Evolutionary conservation across 92 coral and sea anemone genomes (phyloP), one percentile per base, ranked within the genome.

Genomic region (Umimayanthus kanabou): DNA sequence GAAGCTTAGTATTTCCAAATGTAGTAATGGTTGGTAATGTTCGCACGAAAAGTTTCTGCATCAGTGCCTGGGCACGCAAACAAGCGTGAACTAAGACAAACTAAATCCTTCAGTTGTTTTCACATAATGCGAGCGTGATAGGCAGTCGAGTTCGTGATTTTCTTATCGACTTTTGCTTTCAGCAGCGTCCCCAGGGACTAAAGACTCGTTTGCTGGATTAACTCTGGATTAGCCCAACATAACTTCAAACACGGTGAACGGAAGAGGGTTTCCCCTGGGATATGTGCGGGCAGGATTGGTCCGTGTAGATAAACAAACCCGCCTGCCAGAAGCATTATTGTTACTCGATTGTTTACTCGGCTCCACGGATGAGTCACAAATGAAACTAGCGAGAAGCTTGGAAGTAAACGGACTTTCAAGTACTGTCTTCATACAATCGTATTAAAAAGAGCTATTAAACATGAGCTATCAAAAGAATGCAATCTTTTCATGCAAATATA

Each of bases 61-160:
- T 83, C 87, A 83, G 65, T 73, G 87, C 65, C 23, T 39, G 77
- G 18, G 77, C 87, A 83, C 87, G 87, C 87, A 83, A 83, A 83
- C 79, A 83, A 71, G 26, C 79, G 87, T 83, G 87, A 70, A 58
- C 22, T 16, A 67, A 47, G 26, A 83, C 26, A 83, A 70, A 43
- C 45, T 43, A 45, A 69, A 70, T 83, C 87, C 78, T 45, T 83
- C 37, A 69, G 64, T 67, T 82, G 64, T 69, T 81, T 33, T 70
- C 14, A 18, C 14, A 69, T 5, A 18, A 33, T 33, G 37, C 43
- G 43, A 69, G 49, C 78, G 66, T 83, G 78, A 70, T 69, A 6
- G 37, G 37, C 37, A 33, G 37, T 10, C 11, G 15, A 40, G 6
- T 42, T 25, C 49, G 76, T 40, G 86, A 69, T 67, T 69, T 25